phyloP scores from a whole-genome alignment of 2,888 invertebrate genomes.

The Linhomoeus sp. region DNA sequence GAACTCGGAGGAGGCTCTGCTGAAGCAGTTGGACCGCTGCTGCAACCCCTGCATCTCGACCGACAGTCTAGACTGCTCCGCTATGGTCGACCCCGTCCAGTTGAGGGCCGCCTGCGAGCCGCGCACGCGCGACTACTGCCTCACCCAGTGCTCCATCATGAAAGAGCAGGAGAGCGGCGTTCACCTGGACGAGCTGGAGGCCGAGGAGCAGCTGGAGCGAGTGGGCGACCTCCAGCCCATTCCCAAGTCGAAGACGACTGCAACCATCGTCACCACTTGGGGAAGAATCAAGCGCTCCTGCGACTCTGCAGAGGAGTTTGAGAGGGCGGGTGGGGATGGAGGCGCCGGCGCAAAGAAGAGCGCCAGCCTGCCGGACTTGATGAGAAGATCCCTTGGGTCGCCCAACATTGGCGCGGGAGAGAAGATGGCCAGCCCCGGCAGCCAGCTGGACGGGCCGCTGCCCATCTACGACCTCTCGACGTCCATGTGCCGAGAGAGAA shows the following conservation, averaged over 20 bases:
- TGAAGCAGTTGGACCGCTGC: not conserved
- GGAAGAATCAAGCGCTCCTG: constrained; percentile 15
- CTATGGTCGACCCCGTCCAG: constrained; percentile 7
- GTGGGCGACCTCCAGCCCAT: not conserved
- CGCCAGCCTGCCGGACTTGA: constrained; percentile 10
- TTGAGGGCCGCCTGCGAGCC: constrained; percentile 14
- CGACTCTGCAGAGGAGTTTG: too few relatives aligned
- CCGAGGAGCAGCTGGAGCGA: not conserved
- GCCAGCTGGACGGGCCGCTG: not conserved
- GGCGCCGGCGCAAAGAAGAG: constrained; percentile 9
- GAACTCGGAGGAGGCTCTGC: not conserved
- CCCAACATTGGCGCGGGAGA: constrained; percentile 1
- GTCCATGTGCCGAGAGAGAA: not conserved
- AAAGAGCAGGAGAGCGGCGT: not conserved
- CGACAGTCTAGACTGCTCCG: constrained; percentile 19
- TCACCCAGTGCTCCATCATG: constrained; percentile 12
- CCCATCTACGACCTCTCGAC: not conserved
- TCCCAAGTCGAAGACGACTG: not conserved
- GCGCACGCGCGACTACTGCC: constrained; percentile 22
- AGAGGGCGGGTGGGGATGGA: constrained; percentile 8
- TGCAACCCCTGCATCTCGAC: constrained; percentile 14
- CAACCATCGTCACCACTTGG: constrained; percentile 21
- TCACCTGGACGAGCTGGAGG: not conserved
- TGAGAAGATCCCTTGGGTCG: not conserved
- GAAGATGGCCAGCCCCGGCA: not conserved